Evolutionary conservation across 2,113 vertebrate genomes (phyloP).

Genomic region (Malurus alboscapulatus): DNA sequence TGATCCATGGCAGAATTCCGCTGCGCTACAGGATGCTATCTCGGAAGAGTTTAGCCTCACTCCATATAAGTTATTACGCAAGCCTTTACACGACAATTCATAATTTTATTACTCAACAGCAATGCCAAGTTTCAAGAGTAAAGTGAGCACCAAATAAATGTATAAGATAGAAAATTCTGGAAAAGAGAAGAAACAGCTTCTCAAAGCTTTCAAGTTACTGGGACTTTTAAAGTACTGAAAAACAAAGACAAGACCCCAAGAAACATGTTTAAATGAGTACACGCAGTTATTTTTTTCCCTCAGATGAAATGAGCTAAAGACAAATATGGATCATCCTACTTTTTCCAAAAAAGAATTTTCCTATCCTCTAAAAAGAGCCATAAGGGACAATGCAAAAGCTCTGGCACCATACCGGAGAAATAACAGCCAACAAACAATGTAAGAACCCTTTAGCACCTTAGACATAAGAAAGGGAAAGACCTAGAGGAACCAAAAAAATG

Average conservation of each 20-base stretch:
- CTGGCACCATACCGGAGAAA: background rate
- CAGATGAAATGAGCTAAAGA: background rate
- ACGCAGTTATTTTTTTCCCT: background rate
- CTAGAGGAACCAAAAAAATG: background rate
- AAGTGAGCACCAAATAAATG: background rate
- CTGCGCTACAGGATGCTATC: fast-evolving
- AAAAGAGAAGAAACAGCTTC: background rate
- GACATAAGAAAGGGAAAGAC: background rate
- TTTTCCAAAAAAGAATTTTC: background rate
- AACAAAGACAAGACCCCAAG: background rate
- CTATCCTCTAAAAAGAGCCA: background rate
- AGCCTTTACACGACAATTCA: background rate
- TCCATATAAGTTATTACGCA: background rate
- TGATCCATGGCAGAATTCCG: fast-evolving
- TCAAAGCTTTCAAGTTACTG: background rate
- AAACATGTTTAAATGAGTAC: background rate
- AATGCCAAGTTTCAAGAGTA: background rate
- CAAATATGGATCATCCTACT: background rate
- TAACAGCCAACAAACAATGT: background rate
- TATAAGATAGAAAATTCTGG: background rate
- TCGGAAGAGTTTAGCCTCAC: background rate
- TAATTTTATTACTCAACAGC: background rate
- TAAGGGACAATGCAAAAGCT: background rate
- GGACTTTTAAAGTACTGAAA: background rate
- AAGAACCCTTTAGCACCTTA: background rate